Conservation (phyloP, 2,888 invertebrate genomes). For the Platerodrilus igneus region DNA sequence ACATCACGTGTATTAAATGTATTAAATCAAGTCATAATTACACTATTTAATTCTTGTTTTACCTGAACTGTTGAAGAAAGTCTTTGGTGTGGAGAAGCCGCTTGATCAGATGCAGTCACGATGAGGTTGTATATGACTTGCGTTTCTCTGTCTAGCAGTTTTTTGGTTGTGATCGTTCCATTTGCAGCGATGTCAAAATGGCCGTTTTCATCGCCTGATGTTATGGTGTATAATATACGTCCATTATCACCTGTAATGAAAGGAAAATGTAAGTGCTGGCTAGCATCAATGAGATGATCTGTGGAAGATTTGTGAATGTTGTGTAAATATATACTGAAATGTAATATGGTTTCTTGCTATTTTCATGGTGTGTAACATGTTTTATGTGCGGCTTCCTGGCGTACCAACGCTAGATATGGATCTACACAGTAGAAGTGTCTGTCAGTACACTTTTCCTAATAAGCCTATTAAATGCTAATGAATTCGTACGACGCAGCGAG, state of each 20-base stretch:
- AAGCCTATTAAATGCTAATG: conserved; percentile 20
- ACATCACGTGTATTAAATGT: too few relatives aligned
- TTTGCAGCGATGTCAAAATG: conserved; percentile 78
- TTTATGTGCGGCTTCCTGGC: conserved; percentile 12
- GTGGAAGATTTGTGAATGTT: too few relatives aligned
- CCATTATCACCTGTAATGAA: conserved; percentile 73
- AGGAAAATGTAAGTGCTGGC: too few relatives aligned
- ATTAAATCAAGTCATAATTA: too few relatives aligned
- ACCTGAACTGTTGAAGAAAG: conserved; percentile 86
- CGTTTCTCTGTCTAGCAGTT: conserved; percentile 76
- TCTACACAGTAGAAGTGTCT: conserved; percentile 18
- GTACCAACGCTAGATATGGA: too few relatives aligned
- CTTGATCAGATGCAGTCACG: conserved; percentile 82
- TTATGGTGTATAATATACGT: conserved; percentile 73
- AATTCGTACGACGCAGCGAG: background rate
- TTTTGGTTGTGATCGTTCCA: conserved; percentile 77
- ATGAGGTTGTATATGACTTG: conserved; percentile 77
- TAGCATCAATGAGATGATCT: too few relatives aligned
- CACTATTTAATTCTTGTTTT: conserved; percentile 12
- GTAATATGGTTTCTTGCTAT: conserved; percentile 13
- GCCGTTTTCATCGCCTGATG: conserved; percentile 72
- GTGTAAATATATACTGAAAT: conserved; percentile 1
- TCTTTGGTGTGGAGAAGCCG: conserved; percentile 64
- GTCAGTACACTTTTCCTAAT: conserved; percentile 22
- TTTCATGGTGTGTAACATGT: conserved; percentile 12